Base-by-base conservation (phyloP, 2,113 vertebrate species). In the Prolemur simus region DNA sequence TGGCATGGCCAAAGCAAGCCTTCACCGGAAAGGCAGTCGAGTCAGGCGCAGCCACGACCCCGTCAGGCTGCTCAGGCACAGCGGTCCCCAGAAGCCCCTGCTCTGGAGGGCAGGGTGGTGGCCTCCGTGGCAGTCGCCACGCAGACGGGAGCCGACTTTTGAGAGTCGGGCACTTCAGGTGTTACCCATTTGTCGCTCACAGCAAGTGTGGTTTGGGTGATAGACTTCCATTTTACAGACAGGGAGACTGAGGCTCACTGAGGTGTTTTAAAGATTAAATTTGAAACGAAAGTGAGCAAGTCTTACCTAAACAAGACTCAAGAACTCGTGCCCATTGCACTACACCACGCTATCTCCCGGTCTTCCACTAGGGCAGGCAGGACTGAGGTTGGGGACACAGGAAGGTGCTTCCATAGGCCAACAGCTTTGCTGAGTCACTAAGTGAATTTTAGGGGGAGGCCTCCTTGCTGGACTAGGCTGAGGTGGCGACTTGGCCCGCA, bases 231-330 rank as follows among this genome's bases (percentile, higher is more conserved):
- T n/a, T 78, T 93, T 54, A 58, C 29, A 85, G 93, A 83, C 71
- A 89, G 86, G 77, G 47, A 94, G 82, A 96, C 21, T n/a, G 87
- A 92, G 60, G 27, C 32, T 92, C 9, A 8, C 14, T n/a, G n/a
- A n/a, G 56, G 4, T 34, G 20, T 56, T 86, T 77, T n/a, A 37
- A 69, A 71, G 80, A 60, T 91, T 58, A 90, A 37, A 14, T 39
- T 17, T 90, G 60, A 94, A 94, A 39, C 8, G 27, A 20, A 45
- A 69, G 27, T 0, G 60, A 86, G 49, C 12, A 42, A 39, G 8
- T 63, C 17, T 87, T 29, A 91, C 13, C 34, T 83, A 39, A 56
- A 58, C 2, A 8, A 15, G 37, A 77, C 37, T 92, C 23, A 27
- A 63, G 49, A n/a, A 37, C 8, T 8, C 39, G 21, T 34, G n/a